Evolutionary conservation across 1,140 invertebrate genomes (phyloP).

Genomic region (Formica exsecta): DNA sequence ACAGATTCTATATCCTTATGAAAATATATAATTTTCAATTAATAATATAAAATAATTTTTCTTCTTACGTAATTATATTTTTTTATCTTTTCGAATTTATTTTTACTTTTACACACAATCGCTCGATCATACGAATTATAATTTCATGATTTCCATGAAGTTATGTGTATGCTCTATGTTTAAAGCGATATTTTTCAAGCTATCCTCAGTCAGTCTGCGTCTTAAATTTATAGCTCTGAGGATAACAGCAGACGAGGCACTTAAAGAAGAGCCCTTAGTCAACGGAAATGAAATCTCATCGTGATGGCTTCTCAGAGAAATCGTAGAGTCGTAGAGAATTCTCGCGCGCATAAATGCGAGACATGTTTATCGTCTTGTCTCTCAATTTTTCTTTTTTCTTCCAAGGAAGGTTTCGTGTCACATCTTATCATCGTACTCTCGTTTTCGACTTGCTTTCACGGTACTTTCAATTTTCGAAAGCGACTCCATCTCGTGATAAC

Average conservation of each 20-base stretch:
- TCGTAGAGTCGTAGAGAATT: not conserved
- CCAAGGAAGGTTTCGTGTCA: not conserved
- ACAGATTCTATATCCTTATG: not conserved
- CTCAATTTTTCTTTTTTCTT: slow-evolving; percentile 9
- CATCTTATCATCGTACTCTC: slow-evolving; percentile 26
- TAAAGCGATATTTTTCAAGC: slow-evolving; percentile 21
- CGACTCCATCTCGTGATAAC: slow-evolving; percentile 18
- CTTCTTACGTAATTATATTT: not conserved
- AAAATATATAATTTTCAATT: slow-evolving; percentile 29
- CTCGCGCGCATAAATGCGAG: not conserved
- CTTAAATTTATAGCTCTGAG: slow-evolving; percentile 6
- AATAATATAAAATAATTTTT: not conserved
- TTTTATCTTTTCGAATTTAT: not conserved
- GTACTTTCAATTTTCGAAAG: slow-evolving; percentile 7
- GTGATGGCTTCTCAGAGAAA: slow-evolving; percentile 6
- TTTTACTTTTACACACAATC: not conserved
- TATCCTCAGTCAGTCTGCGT: not conserved
- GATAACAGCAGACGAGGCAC: slow-evolving; percentile 14
- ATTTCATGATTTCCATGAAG: not conserved
- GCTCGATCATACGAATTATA: not conserved
- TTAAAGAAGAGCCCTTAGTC: slow-evolving; percentile 15
- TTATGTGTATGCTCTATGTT: not conserved
- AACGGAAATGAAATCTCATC: not conserved
- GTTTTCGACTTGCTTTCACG: slow-evolving; percentile 19
- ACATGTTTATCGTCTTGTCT: slow-evolving; percentile 22